Evolutionary conservation across 1,140 invertebrate species (phyloP).

Genomic region (Parasteatoda tepidariorum): DNA sequence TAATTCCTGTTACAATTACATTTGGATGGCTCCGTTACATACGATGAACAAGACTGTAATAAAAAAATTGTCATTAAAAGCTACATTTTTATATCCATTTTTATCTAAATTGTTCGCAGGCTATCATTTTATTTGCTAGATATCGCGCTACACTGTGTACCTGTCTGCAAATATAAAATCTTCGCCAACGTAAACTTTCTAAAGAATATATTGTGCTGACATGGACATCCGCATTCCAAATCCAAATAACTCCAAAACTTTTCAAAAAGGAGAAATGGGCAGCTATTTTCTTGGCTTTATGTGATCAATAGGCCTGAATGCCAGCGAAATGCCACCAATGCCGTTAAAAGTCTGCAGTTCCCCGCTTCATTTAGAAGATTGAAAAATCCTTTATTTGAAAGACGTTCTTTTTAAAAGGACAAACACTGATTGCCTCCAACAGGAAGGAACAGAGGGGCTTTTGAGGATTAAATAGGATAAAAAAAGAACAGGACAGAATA

Average conservation of each 20-base stretch:
- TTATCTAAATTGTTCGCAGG: too few species aligned
- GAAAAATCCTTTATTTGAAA: conserved; percentile 49
- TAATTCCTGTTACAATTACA: too few species aligned
- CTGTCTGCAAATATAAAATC: background rate
- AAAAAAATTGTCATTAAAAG: too few species aligned
- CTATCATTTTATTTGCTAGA: too few species aligned
- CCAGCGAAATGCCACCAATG: background rate
- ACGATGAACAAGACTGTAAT: too few species aligned
- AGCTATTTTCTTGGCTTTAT: conserved; percentile 27
- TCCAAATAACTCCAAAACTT: conserved; percentile 13
- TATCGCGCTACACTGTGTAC: background rate
- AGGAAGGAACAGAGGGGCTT: background rate
- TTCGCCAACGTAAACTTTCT: conserved; percentile 11
- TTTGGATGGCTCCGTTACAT: too few species aligned
- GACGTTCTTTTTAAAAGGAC: conserved; percentile 24
- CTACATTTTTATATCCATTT: too few species aligned
- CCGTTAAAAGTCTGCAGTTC: background rate
- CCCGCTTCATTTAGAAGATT: conserved; percentile 34
- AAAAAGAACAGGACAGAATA: too few species aligned
- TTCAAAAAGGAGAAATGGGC: background rate
- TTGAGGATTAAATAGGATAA: background rate
- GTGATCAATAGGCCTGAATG: conserved; percentile 15
- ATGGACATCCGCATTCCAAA: background rate
- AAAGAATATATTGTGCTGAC: background rate
- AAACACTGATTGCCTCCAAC: conserved; percentile 4